These are phyloP conservation scores for Heliocidaris erythrogramma DNA, from an alignment of 35 echinoderm and acorn worm genomes.

Conservation along the genomic window DNA sequence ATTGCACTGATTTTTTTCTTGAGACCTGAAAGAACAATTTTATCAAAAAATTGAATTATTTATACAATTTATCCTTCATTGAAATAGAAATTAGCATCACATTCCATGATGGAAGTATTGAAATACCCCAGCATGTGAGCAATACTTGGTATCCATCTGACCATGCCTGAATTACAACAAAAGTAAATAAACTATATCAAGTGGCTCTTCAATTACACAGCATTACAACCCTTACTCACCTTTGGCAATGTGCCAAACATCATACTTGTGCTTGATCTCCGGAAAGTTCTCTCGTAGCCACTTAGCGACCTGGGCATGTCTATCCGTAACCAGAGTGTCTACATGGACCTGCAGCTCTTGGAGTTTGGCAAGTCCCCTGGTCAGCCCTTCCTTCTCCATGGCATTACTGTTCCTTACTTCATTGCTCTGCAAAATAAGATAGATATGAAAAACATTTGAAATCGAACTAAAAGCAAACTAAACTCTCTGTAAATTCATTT, in stretches of 20 bases:
- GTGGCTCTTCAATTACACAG: neutral
- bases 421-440: neutral
- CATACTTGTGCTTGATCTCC: neutral
- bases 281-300: neutral
- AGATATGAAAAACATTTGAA: neutral
- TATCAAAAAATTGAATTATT: no score
- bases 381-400: slow-evolving; percentile 26
- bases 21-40: neutral
- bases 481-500: neutral
- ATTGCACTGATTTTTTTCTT: slow-evolving; percentile 54
- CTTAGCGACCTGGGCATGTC: neutral
- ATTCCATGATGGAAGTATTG: no score
- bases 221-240: neutral
- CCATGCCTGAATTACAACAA: neutral
- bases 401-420: neutral
- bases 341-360: neutral
- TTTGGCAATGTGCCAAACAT: slow-evolving; percentile 37
- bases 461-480: neutral
- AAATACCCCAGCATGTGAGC: neutral
- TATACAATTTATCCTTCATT: no score
- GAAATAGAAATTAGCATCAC: no score
- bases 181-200: neutral
- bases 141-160: neutral
- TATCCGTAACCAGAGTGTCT: neutral
- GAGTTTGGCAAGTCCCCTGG: neutral